Percentiles rank a stretch among this genome's conserved stretches.
Conservation (phyloP, 2,113 vertebrate genomes). For the Cercopithecus mona region DNA sequence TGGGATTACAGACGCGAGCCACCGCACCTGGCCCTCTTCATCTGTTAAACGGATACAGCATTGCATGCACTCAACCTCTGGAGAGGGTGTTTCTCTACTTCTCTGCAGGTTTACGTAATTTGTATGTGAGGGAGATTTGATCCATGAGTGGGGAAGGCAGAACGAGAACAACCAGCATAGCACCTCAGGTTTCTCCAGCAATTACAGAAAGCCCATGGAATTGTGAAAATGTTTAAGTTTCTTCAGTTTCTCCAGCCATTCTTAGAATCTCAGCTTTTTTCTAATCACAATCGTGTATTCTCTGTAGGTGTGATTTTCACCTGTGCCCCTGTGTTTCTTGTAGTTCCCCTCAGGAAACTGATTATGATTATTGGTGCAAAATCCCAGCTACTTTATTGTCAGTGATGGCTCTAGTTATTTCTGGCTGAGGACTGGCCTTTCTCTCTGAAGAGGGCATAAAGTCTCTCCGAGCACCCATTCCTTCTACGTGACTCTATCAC, state of each 20-base stretch:
- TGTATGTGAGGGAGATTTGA: background rate
- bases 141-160: background rate
- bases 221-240: background rate
- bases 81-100: background rate
- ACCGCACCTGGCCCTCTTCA: fast-evolving
- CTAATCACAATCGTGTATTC: background rate
- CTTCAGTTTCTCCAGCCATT: background rate
- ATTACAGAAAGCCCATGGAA: background rate
- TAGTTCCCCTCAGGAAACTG: background rate
- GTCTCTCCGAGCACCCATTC: background rate
- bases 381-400: background rate
- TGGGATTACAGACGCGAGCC: too few relatives aligned
- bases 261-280: background rate
- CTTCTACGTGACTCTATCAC: background rate
- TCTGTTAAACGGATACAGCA: background rate
- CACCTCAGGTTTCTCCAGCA: background rate
- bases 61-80: background rate
- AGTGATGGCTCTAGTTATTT: background rate
- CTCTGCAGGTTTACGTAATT: background rate
- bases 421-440: background rate
- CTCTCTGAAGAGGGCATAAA: background rate
- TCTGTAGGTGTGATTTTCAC: background rate
- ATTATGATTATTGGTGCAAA: background rate
- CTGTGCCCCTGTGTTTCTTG: background rate
- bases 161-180: background rate